A percentile compares a stretch with the other conserved stretches of the same genome.
These are phyloP conservation scores for Salticus scenicus DNA, from an alignment of 2,888 invertebrate species.

Conservation along the genomic window DNA sequence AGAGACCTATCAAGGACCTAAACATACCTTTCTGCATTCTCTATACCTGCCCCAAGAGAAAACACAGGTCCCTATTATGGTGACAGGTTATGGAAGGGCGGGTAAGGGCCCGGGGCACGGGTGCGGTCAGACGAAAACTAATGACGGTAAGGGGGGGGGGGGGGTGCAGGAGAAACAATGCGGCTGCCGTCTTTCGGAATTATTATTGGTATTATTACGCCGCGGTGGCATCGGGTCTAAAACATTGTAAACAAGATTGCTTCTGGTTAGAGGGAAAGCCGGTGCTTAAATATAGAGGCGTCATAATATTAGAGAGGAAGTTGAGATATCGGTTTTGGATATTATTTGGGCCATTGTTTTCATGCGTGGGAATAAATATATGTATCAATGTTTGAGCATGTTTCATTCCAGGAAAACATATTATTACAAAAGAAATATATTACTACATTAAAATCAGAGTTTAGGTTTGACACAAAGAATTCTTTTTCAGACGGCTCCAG, in stretches of 20 bases:
- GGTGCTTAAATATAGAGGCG: background rate
- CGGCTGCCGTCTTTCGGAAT: constrained; percentile 29
- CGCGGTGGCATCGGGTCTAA: constrained; percentile 6
- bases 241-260: constrained; percentile 13
- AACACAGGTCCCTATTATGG: constrained; percentile 35
- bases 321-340: background rate
- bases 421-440: too few relatives aligned
- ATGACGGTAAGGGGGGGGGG: constrained; percentile 37
- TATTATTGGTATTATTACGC: constrained; percentile 52
- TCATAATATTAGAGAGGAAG: background rate
- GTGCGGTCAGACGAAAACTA: constrained; percentile 54
- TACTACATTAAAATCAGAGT: too few relatives aligned
- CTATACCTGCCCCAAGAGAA: constrained; percentile 2
- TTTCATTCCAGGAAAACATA: too few relatives aligned
- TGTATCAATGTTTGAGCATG: too few relatives aligned
- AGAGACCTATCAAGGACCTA: background rate
- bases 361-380: too few relatives aligned
- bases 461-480: too few relatives aligned
- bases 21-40: background rate
- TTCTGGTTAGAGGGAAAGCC: background rate
- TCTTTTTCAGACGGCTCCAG: too few relatives aligned
- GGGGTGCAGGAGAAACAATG: constrained; percentile 49
- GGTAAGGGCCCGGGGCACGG: constrained; percentile 41
- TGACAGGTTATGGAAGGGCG: constrained; percentile 58
- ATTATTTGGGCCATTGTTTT: background rate